A percentile compares a stretch with the other conserved stretches of the same genome.
Evolutionary conservation across 2,888 invertebrate species (phyloP).

Genomic region (Endomychus coccineus): DNA sequence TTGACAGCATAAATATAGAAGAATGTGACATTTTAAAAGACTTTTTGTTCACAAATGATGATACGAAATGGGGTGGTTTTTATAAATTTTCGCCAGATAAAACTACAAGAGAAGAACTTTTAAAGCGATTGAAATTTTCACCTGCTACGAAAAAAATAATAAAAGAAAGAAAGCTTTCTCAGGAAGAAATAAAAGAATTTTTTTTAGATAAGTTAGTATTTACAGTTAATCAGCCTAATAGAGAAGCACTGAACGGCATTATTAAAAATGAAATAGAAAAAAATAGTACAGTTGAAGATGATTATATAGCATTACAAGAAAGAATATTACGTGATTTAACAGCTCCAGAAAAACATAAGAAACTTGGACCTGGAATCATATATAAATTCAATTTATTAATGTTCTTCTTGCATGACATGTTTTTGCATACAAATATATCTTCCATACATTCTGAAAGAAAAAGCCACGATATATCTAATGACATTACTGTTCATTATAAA

Average conservation of each 20-base stretch:
- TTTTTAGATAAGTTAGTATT: slow-evolving; percentile 27
- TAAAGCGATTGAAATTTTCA: slow-evolving; percentile 25
- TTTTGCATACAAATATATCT: slow-evolving; percentile 26
- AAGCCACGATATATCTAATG: slow-evolving; percentile 22
- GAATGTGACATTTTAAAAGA: slow-evolving; percentile 22
- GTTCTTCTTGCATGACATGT: slow-evolving; percentile 24
- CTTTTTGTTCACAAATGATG: slow-evolving; percentile 24
- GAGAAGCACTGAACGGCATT: slow-evolving; percentile 25
- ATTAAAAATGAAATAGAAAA: slow-evolving; percentile 27
- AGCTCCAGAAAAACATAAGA: too few species aligned
- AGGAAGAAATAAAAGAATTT: slow-evolving; percentile 24
- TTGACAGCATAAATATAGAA: slow-evolving; percentile 23
- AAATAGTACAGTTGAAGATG: too few species aligned
- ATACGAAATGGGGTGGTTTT: too few species aligned
- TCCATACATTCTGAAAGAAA: slow-evolving; percentile 24
- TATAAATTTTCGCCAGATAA: slow-evolving; percentile 26
- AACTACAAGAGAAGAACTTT: slow-evolving; percentile 24
- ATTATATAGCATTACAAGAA: too few species aligned
- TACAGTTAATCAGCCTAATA: slow-evolving; percentile 14
- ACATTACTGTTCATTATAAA: slow-evolving; percentile 25
- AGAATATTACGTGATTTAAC: too few species aligned
- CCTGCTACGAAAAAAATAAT: slow-evolving; percentile 23
- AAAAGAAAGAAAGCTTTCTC: slow-evolving; percentile 22
- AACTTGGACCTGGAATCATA: slow-evolving; percentile 24
- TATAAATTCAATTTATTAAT: slow-evolving; percentile 28